Percentiles rank a stretch among this genome's conserved stretches.
Conservation (phyloP, 2,113 vertebrate genomes). For the Varanus komodoensis region DNA sequence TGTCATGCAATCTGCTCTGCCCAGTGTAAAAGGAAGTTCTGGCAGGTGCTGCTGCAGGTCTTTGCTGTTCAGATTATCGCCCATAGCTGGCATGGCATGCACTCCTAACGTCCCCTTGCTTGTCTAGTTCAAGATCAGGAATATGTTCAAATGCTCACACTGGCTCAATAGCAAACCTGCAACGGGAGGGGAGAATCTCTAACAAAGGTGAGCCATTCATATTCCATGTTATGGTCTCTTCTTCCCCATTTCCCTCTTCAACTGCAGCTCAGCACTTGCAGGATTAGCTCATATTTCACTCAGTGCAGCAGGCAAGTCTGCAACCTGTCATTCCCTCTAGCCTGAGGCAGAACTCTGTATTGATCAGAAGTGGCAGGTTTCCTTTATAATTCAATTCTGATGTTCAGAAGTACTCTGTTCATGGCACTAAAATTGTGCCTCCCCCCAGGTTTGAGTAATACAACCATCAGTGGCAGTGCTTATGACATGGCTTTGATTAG, state of each 20-base stretch:
- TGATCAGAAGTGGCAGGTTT: constrained; percentile 27
- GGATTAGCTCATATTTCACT: constrained; percentile 13
- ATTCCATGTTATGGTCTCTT: background rate
- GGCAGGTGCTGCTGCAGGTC: background rate
- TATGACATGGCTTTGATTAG: constrained; percentile 12
- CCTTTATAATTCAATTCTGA: constrained; percentile 26
- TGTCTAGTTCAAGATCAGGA: background rate
- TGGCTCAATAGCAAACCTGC: background rate
- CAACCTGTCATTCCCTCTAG: constrained; percentile 5
- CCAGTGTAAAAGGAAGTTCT: background rate
- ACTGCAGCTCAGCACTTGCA: background rate
- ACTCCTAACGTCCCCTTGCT: too few relatives aligned
- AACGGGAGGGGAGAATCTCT: background rate
- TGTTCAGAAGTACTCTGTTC: constrained; percentile 8
- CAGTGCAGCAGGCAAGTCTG: constrained; percentile 3
- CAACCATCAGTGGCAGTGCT: background rate
- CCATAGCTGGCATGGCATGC: background rate
- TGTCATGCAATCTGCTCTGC: background rate
- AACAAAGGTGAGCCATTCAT: background rate
- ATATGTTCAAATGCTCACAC: background rate
- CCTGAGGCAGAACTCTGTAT: constrained; percentile 9
- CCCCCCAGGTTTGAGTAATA: background rate
- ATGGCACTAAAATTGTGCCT: background rate
- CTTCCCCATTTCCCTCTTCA: background rate
- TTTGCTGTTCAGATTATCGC: background rate